Evolutionary conservation across 2,888 invertebrate genomes (phyloP).

Genomic region (Lacanobia wlatinum): DNA sequence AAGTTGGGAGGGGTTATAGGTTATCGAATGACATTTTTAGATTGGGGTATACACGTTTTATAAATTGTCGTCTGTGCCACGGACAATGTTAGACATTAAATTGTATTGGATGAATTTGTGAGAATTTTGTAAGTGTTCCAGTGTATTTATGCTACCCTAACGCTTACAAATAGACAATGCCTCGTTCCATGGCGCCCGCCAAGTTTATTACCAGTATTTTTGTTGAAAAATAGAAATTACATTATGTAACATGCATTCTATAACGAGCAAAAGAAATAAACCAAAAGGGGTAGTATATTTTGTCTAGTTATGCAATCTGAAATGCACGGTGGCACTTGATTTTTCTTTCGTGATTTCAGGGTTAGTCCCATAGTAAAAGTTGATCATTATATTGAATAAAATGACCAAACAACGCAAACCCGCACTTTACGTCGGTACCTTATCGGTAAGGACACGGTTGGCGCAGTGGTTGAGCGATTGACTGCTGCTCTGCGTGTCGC

Average conservation of each 20-base stretch:
- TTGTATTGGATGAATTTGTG: not conserved
- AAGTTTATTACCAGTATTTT: not conserved
- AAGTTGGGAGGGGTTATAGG: slow-evolving; percentile 34
- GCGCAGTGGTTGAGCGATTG: too few relatives aligned
- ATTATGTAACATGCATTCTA: too few relatives aligned
- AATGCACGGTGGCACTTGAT: too few relatives aligned
- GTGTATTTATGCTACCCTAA: not conserved
- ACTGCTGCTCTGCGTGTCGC: too few relatives aligned
- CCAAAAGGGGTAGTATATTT: too few relatives aligned
- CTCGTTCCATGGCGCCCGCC: not conserved
- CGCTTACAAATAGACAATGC: not conserved
- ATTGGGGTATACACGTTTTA: slow-evolving; percentile 13
- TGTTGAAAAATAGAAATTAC: not conserved
- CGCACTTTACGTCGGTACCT: not conserved
- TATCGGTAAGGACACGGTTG: too few relatives aligned
- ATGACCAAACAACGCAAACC: too few relatives aligned
- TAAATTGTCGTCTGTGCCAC: not conserved
- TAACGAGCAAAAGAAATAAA: too few relatives aligned
- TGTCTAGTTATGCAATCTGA: too few relatives aligned
- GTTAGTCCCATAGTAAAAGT: too few relatives aligned
- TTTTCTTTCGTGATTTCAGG: too few relatives aligned
- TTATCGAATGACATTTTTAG: slow-evolving; percentile 39
- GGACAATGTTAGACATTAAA: not conserved
- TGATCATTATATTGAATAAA: too few relatives aligned
- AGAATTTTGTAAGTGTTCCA: not conserved